Evolutionary conservation across 2,888 invertebrate genomes (phyloP).

Genomic region (Neuroscelio doddi): DNA sequence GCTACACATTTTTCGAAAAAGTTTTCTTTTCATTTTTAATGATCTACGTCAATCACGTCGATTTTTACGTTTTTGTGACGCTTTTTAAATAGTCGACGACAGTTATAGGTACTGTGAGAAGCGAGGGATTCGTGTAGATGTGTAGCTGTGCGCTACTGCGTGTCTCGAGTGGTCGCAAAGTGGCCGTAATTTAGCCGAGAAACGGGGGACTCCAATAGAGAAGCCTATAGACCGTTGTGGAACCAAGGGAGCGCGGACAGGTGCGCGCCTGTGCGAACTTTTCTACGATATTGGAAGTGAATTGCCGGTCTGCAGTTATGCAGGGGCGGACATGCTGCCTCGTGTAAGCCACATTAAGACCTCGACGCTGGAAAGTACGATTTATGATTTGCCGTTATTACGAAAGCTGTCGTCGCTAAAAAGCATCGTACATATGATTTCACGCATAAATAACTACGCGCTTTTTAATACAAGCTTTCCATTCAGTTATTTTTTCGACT

Average conservation of each 20-base stretch:
- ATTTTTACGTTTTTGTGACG: conserved; percentile 1
- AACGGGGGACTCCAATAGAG: conserved; percentile 26
- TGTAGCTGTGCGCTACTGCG: conserved; percentile 10
- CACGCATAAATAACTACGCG: conserved; percentile 25
- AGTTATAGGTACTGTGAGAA: neutral
- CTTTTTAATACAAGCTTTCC: neutral
- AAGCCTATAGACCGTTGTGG: conserved; percentile 17
- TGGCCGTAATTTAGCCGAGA: conserved; percentile 49
- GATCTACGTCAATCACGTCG: conserved; percentile 2
- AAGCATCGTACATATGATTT: conserved; percentile 30
- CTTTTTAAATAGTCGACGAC: neutral
- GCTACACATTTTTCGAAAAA: too few species aligned
- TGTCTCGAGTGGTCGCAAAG: conserved; percentile 54
- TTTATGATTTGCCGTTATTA: conserved; percentile 56
- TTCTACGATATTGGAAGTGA: conserved; percentile 28
- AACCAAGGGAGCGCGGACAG: conserved; percentile 7
- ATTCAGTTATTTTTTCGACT: too few species aligned
- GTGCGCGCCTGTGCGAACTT: conserved; percentile 40
- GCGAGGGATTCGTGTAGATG: neutral
- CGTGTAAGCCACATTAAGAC: conserved; percentile 47
- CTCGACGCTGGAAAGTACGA: conserved; percentile 44
- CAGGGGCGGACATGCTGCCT: conserved; percentile 18
- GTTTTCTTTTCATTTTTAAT: too few species aligned
- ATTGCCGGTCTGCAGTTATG: conserved; percentile 25
- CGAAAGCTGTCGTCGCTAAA: conserved; percentile 38